Evolutionary conservation across 2,888 invertebrate species (phyloP), one percentile per base, ranked within the genome.

Genomic region (Troides oblongomaculatus): DNA sequence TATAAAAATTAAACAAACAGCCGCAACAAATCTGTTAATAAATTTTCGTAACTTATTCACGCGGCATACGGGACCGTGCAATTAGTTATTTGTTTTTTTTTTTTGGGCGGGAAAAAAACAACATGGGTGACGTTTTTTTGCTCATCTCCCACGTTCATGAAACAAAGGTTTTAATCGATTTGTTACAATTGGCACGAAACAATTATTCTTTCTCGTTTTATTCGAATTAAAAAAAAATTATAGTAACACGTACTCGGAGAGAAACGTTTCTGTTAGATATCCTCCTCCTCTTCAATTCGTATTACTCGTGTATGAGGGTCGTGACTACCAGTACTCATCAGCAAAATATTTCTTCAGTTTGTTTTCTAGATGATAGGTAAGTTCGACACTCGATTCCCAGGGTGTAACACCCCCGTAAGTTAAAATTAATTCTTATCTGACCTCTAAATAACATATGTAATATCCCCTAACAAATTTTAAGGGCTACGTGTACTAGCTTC

Each of bases 51-150:
- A 82, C 81, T 81, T 82, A 85, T 88, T 83, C 82, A 83, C 79
- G 72, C 73, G 75, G 74, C 78, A 81, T 81, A 80, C 75, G 81
- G 78, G 77, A 82, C 80, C 85, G 83, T 84, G 77, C 85, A 88
- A 87, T 88, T 82, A 78, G 75, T 78, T 83, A 75, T 85, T 84
- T 83, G 80, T 84, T 86, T 86, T 85, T 85, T 86, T 84, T 81
- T 3, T 56, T 17, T 12, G 18, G 17, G 77, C 66, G 64, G 62
- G 69, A 73, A 30, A 30, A 77, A 78, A 80, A 82, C 82, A 79
- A 78, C 83, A 84, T 88, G 91, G 90, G 90, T 88, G 88, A 84
- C 84, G 78, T 84, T 91, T 91, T 89, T 90, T 89, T 74, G 18
- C 18, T 69, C 60, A 62, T 63, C 74, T 88, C 89, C 84, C 89